Percentiles rank a stretch among this genome's conserved stretches.
Conservation (phyloP, 2,797 vertebrate species). For the Sternotherus odoratus region DNA sequence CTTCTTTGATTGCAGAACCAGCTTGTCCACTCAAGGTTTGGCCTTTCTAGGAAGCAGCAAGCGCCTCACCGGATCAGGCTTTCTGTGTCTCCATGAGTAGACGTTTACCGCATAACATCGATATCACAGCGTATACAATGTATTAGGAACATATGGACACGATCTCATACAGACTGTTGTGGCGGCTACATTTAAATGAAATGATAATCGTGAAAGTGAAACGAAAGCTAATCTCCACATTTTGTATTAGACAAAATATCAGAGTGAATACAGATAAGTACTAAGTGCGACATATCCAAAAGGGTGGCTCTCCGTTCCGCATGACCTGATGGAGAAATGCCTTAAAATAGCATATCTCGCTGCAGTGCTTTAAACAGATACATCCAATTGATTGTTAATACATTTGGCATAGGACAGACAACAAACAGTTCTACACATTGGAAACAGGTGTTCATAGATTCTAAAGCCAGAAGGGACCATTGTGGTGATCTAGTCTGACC, state of each 20-base stretch:
- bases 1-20: background rate
- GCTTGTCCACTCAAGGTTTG: background rate
- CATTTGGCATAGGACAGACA: background rate
- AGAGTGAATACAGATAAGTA: constrained; percentile 45
- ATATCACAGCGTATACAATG: fast-evolving
- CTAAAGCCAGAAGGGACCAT: background rate
- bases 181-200: constrained; percentile 50
- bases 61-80: fast-evolving
- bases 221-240: constrained; percentile 34
- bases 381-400: constrained; percentile 61
- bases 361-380: constrained; percentile 61
- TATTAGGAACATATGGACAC: constrained; percentile 1
- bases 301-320: constrained; percentile 47
- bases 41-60: background rate
- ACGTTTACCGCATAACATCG: fast-evolving
- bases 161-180: constrained; percentile 61
- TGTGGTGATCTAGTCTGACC: background rate
- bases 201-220: constrained; percentile 61
- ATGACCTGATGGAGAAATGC: constrained; percentile 51
- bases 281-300: constrained; percentile 37
- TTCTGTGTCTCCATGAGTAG: fast-evolving
- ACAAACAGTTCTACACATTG: background rate
- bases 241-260: constrained; percentile 68
- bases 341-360: constrained; percentile 74
- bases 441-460: background rate